phyloP scores from a whole-genome alignment of 92 coral and sea anemone genomes.

The Actinostola sp. region DNA sequence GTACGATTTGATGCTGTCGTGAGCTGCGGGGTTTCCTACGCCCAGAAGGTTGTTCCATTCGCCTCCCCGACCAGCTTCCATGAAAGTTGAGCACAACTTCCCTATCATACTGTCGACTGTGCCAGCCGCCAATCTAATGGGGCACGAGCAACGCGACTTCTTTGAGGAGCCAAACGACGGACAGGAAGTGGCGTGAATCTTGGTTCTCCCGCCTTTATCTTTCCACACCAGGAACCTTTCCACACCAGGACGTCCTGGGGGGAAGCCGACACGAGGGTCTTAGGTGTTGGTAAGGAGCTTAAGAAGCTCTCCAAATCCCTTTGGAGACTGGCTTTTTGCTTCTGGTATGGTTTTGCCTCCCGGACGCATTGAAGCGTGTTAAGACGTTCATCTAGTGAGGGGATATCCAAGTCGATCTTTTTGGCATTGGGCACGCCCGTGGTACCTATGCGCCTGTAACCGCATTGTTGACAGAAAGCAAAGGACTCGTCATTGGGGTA shows the following conservation, averaged over 20 bases:
- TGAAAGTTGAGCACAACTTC: conserved; percentile 22
- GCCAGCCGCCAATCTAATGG: too few species aligned
- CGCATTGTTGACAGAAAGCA: conserved; percentile 52
- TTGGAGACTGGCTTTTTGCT: conserved; percentile 45
- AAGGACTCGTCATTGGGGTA: conserved; percentile 57
- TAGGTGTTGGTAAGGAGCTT: conserved; percentile 55
- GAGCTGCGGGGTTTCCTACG: conserved; percentile 23
- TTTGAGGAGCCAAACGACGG: conserved; percentile 1
- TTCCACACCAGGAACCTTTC: conserved; percentile 23
- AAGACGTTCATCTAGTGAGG: background rate
- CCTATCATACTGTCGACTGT: conserved; percentile 25
- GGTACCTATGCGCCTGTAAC: conserved; percentile 23
- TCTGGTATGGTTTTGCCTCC: conserved; percentile 41
- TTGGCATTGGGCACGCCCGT: background rate
- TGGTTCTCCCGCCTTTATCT: conserved; percentile 11
- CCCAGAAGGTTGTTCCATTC: conserved; percentile 25
- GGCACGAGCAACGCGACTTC: background rate
- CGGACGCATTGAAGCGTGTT: too few species aligned
- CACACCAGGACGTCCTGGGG: conserved; percentile 14
- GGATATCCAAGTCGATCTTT: background rate
- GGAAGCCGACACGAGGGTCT: conserved; percentile 27
- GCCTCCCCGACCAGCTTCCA: conserved; percentile 4
- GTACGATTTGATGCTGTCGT: background rate
- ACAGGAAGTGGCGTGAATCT: conserved; percentile 9
- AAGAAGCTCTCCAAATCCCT: conserved; percentile 47